Conservation (phyloP, 1,140 invertebrate species). For the Zaprionus vittiger region DNA sequence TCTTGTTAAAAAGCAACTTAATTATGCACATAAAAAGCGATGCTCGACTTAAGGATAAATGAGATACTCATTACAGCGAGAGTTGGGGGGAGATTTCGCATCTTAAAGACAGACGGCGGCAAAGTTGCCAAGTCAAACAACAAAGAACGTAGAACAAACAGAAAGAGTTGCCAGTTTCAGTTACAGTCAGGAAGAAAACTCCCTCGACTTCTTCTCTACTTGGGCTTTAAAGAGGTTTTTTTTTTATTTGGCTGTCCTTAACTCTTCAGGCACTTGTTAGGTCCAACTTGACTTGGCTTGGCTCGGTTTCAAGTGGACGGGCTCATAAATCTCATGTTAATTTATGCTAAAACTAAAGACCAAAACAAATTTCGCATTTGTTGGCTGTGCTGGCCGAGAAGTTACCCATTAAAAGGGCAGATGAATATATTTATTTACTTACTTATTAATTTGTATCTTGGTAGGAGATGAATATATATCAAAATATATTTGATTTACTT, state of each 20-base stretch:
- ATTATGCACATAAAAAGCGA: slow-evolving; percentile 37
- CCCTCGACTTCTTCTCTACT: slow-evolving; percentile 37
- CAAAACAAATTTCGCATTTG: slow-evolving; percentile 76
- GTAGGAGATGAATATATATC: too few relatives aligned
- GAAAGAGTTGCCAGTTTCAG: slow-evolving; percentile 32
- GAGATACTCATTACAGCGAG: slow-evolving; percentile 53
- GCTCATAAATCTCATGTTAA: slow-evolving; percentile 79
- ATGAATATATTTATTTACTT: not conserved
- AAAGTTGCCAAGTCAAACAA: slow-evolving; percentile 73
- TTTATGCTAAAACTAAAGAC: slow-evolving; percentile 81
- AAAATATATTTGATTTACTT: too few relatives aligned
- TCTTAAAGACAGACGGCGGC: slow-evolving; percentile 52
- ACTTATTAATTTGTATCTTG: too few relatives aligned
- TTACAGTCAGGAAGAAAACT: slow-evolving; percentile 6
- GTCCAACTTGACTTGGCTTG: slow-evolving; percentile 52
- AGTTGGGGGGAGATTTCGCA: not conserved
- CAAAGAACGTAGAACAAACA: slow-evolving; percentile 30
- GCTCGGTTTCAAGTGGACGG: slow-evolving; percentile 73
- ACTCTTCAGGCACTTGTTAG: slow-evolving; percentile 74
- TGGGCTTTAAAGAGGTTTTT: slow-evolving; percentile 41
- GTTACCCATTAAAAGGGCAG: slow-evolving; percentile 5
- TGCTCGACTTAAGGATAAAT: slow-evolving; percentile 29
- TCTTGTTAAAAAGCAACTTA: slow-evolving; percentile 44
- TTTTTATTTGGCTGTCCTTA: slow-evolving; percentile 47
- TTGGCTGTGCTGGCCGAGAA: slow-evolving; percentile 6